These are phyloP conservation scores for Tineola bisselliella DNA, from an alignment of 2,888 invertebrate genomes.

Conservation along the genomic window DNA sequence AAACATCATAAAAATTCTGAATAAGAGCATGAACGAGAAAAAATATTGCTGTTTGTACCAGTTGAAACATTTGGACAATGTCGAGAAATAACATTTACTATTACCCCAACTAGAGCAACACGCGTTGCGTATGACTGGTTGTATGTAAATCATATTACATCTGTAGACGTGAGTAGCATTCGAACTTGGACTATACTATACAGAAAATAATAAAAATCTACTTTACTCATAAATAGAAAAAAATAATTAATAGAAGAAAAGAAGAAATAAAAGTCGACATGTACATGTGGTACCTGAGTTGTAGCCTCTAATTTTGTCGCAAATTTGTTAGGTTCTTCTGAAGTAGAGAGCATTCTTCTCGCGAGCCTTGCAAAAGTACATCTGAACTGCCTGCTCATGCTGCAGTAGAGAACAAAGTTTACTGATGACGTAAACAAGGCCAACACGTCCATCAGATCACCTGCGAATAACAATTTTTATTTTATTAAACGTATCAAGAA, in stretches of 20 bases:
- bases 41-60: too few relatives aligned
- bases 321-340: slow-evolving; percentile 50
- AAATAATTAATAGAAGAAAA: neutral
- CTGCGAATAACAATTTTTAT: slow-evolving; percentile 35
- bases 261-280: neutral
- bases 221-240: too few relatives aligned
- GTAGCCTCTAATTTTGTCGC: slow-evolving; percentile 53
- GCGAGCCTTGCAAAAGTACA: slow-evolving; percentile 82
- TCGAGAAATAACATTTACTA: too few relatives aligned
- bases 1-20: neutral
- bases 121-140: too few relatives aligned
- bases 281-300: slow-evolving; percentile 41
- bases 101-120: too few relatives aligned
- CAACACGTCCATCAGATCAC: slow-evolving; percentile 88
- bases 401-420: slow-evolving; percentile 93
- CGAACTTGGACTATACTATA: too few relatives aligned
- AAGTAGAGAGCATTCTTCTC: slow-evolving; percentile 48
- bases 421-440: slow-evolving; percentile 91
- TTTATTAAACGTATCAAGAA: too few relatives aligned
- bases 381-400: slow-evolving; percentile 92
- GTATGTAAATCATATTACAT: too few relatives aligned
- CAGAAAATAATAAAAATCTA: too few relatives aligned
- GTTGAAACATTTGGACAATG: too few relatives aligned
- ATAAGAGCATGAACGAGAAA: neutral
- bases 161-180: too few relatives aligned